Base-by-base conservation (phyloP, 2,888 invertebrate species). In the Urechis unicinctus region DNA sequence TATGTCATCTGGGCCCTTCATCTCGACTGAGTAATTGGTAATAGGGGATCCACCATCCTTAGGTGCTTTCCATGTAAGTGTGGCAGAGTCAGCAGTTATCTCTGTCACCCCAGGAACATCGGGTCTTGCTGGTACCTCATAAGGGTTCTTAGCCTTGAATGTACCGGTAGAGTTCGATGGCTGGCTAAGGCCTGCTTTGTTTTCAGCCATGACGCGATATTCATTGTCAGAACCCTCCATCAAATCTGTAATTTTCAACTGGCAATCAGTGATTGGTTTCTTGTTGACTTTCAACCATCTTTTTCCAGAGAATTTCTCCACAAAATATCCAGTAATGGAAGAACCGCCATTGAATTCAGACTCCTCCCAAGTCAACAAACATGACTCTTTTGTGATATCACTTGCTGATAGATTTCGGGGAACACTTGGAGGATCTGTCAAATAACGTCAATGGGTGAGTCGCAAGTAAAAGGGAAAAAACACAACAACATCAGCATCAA, bases 241-340 rank as follows among this genome's bases (percentile, higher is more conserved):
- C n/a, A 78, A 66, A 56, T 76, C 75, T 26, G 61, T 59, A 25
- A 73, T 69, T 5, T 69, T 71, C 60, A 61, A 71, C 43, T 65
- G 66, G 13, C 68, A 68, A 52, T 70, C 69, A 2, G 66, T 60
- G 26, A 86, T 83, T 0, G 91, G 91, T 61, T 91, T 89, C 69
- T 88, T 90, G 79, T 89, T 94, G 53, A 93, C 75, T 79, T 93
- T 93, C 60, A 92, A 85, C 96, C 97, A 97, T 29, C 58, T 41
- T n/a, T 50, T 50, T n/a, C 68, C 69, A 51, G 72, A 69, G 24
- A 67, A 64, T 53, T 69, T 68, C 63, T 75, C 74, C 5, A 74
- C 59, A 52, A 70, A 59, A 59, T 74, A 75, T 31, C 70, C 68
- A 28, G 66, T 72, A 55, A 77, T 61, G 28, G 71, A 71, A 22